Evolutionary conservation across 1,140 invertebrate genomes (phyloP).

Genomic region (Bombus polaris): DNA sequence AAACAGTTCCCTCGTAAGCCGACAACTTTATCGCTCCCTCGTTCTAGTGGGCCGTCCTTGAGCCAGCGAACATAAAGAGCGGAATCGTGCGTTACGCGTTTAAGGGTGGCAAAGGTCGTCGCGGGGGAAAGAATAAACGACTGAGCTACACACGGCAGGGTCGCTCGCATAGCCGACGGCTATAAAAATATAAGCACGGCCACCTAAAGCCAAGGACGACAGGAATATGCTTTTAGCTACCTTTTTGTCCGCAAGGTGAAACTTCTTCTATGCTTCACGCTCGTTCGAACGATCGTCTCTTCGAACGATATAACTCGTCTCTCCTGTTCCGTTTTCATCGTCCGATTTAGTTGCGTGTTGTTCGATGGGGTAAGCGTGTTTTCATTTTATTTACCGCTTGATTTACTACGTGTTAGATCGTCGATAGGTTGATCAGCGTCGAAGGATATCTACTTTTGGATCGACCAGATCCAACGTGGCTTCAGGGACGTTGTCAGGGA

Average conservation of each 20-base stretch:
- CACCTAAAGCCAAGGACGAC: constrained; percentile 72
- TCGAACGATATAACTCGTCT: background rate
- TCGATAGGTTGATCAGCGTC: background rate
- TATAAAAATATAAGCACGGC: constrained; percentile 70
- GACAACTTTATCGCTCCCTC: constrained; percentile 56
- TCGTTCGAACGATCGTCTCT: constrained; percentile 51
- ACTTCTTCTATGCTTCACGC: constrained; percentile 25
- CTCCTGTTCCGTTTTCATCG: background rate
- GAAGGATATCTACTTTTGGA: constrained; percentile 30
- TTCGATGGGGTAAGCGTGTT: background rate
- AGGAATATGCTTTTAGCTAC: constrained; percentile 75
- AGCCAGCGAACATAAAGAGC: constrained; percentile 9
- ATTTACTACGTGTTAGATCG: background rate
- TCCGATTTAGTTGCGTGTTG: background rate
- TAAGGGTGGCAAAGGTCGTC: constrained; percentile 47
- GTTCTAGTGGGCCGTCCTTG: constrained; percentile 36
- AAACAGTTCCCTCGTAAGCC: constrained; percentile 65
- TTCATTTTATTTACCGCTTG: constrained; percentile 16
- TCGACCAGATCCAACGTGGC: background rate
- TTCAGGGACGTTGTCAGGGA: background rate
- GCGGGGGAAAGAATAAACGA: constrained; percentile 52
- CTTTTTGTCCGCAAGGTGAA: constrained; percentile 66
- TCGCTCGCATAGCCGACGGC: constrained; percentile 44
- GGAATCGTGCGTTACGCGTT: constrained; percentile 32
- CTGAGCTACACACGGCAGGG: background rate